Conservation (phyloP, 1,140 invertebrate genomes). For the Hypothenemus hampei region DNA sequence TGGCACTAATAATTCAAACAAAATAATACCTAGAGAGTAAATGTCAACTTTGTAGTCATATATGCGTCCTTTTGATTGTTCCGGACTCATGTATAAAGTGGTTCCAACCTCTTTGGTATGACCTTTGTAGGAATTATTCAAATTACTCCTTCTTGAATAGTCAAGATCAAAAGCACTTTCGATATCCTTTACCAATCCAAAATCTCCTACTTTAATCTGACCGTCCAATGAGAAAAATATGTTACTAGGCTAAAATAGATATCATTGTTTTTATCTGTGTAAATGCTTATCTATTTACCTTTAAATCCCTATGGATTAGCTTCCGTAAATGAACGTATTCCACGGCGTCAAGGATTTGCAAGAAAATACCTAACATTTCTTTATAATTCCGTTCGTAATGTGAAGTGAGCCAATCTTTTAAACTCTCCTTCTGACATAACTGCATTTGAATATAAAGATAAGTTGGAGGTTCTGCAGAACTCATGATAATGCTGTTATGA, state of each 20-base stretch:
- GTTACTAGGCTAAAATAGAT: conserved; percentile 76
- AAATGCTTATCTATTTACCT: too few relatives aligned
- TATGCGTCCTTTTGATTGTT: conserved; percentile 71
- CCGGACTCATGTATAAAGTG: conserved; percentile 95
- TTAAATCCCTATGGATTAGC: conserved; percentile 92
- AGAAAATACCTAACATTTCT: conserved; percentile 72
- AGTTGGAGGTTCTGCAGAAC: conserved; percentile 49
- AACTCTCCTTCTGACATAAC: conserved; percentile 80
- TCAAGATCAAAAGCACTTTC: conserved; percentile 55
- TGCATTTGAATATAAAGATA: conserved; percentile 98
- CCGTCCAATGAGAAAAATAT: conserved; percentile 91
- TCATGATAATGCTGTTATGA: conserved; percentile 19
- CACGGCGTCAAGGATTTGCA: conserved; percentile 90
- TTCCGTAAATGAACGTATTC: conserved; percentile 90
- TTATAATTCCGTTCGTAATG: conserved; percentile 48
- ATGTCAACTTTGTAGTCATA: conserved; percentile 97
- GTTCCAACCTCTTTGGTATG: conserved; percentile 65
- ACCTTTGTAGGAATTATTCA: conserved; percentile 32
- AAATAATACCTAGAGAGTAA: conserved; percentile 89
- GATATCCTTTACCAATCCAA: conserved; percentile 89
- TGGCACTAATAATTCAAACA: conserved; percentile 86
- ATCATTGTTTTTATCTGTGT: too few relatives aligned
- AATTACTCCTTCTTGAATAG: conserved; percentile 34
- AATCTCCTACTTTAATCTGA: conserved; percentile 92
- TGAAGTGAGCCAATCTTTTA: conserved; percentile 82